Base-by-base conservation (phyloP, 2,888 invertebrate genomes). In the Sphaerophoria rueppellii region DNA sequence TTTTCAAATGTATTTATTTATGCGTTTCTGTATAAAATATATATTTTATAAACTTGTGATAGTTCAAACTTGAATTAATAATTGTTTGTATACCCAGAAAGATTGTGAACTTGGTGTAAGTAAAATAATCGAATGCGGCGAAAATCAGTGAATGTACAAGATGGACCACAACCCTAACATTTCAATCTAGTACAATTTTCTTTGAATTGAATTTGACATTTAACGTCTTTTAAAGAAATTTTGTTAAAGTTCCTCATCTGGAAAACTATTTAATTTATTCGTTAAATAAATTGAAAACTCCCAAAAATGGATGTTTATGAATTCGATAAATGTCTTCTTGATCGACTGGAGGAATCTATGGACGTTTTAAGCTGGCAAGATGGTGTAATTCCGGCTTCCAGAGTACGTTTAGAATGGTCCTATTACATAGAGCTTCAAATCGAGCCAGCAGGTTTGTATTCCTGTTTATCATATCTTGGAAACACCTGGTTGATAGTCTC, bases 241-340 rank as follows among this genome's bases (percentile, higher is more conserved):
- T 4, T 43, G 9, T 43, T 1, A 11, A 6, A 11, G 9, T 43
- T 43, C 0, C 43, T 11, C 2, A 9, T 12, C 40, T 24, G 37
- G 2, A 37, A 43, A 43, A 43, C 9, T 43, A 43, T 43, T 43
- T 7, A 40, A 6, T 11, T 43, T 9, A 6, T 4, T 9, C 12
- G 2, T 43, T 2, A 24, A 24, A 24, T 24, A 24, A 24, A 24
- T 24, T 2, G 24, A 24, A 24, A 24, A 24, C 14, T 6, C n/a
- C 24, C 4, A 34, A 72, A 87, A 88, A 94, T 94, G 94, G 93
- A 94, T 88, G 92, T 94, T 52, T 93, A 92, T 71, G 92, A 92
- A 43, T 94, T 93, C 87, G 93, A 94, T 89, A 94, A 94, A 89
- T 93, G 93, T 80, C 91, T 93, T 12, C 92, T 93, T 83, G 92